These are phyloP conservation scores for Phrynocephalus guinanensis DNA, from an alignment of 2,797 vertebrate species.

Conservation along the genomic window DNA sequence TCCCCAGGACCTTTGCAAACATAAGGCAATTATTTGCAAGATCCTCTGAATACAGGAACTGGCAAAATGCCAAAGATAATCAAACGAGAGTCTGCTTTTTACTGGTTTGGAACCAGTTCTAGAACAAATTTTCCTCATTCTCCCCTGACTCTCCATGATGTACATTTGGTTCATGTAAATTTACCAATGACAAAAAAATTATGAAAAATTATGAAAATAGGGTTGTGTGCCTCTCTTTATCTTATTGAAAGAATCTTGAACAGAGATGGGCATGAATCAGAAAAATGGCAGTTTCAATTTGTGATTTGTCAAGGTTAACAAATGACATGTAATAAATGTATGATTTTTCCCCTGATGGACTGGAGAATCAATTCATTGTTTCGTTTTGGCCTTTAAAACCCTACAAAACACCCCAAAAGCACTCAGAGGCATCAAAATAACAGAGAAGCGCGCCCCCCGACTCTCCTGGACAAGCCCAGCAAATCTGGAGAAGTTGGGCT, in stretches of 20 bases:
- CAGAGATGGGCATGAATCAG: neutral
- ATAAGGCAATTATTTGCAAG: conserved; percentile 59
- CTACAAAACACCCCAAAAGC: too few species aligned
- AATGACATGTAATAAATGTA: too few species aligned
- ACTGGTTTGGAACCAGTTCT: conserved; percentile 31
- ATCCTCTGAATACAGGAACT: conserved; percentile 13
- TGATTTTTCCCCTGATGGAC: too few species aligned
- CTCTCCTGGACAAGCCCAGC: too few species aligned
- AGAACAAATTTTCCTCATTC: conserved; percentile 36
- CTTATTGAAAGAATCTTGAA: neutral
- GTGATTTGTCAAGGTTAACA: too few species aligned
- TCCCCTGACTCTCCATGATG: conserved; percentile 35
- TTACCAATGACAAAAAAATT: conserved; percentile 34
- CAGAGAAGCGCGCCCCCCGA: too few species aligned
- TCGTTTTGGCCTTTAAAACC: too few species aligned
- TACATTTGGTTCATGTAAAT: conserved; percentile 46
- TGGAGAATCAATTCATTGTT: too few species aligned
- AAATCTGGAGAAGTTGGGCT: too few species aligned
- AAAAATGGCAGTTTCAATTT: too few species aligned
- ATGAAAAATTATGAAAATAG: conserved; percentile 40
- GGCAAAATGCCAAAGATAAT: conserved; percentile 15
- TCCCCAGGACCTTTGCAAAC: conserved; percentile 59
- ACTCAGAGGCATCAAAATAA: too few species aligned
- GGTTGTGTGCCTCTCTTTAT: conserved; percentile 29
- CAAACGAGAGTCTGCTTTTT: conserved; percentile 49